Evolutionary conservation across 2,113 vertebrate species (phyloP).

Genomic region (Scomber colias): DNA sequence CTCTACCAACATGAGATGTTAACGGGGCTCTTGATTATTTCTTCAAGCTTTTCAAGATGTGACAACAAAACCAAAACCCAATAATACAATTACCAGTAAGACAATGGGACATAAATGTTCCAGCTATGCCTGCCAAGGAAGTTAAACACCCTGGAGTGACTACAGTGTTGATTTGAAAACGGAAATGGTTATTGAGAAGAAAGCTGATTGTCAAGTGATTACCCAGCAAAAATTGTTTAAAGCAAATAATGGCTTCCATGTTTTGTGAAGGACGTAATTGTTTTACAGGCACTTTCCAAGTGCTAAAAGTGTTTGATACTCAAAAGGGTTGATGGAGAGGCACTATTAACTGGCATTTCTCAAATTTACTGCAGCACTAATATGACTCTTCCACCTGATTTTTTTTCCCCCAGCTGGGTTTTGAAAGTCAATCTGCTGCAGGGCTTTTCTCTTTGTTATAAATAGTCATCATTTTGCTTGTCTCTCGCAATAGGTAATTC

Average conservation of each 20-base stretch:
- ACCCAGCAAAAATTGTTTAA: constrained; percentile 9
- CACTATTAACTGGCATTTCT: too few species aligned
- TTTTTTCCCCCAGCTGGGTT: background rate
- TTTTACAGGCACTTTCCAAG: background rate
- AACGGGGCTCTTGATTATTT: background rate
- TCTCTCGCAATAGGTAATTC: constrained; percentile 85
- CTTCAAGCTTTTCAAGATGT: background rate
- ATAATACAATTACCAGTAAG: background rate
- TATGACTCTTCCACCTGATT: background rate
- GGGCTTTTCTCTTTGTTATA: background rate
- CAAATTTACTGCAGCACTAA: background rate
- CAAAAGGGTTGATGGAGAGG: too few species aligned
- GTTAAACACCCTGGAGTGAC: background rate
- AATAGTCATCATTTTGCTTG: background rate
- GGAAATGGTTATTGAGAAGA: background rate
- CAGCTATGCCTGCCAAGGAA: background rate
- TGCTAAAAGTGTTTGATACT: too few species aligned
- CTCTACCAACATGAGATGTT: background rate
- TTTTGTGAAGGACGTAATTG: background rate
- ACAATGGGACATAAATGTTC: background rate
- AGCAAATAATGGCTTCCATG: too few species aligned
- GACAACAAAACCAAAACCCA: background rate
- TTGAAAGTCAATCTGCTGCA: background rate
- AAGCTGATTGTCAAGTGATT: background rate
- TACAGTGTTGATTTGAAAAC: constrained; percentile 17